Evolutionary conservation across 2,888 invertebrate genomes (phyloP), one percentile per base, ranked within the genome.

Genomic region (Cotesia congregata): DNA sequence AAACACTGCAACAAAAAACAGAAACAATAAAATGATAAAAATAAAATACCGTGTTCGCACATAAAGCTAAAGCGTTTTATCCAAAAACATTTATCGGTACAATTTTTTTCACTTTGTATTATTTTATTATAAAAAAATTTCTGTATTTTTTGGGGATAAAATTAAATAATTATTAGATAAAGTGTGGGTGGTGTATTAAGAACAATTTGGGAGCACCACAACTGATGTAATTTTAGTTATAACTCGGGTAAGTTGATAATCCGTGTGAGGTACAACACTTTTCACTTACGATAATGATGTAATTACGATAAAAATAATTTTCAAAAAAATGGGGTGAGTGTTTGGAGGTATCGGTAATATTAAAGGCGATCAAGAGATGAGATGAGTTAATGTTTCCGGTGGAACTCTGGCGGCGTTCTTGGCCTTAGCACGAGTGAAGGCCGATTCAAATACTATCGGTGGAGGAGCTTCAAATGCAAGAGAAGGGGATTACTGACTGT

Each of bases 341-440:
- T 30, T 6, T 6, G 38, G 6, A 38, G 30, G 75, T 62, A 68
- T 61, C 67, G 72, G 68, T 61, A n/a, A 15, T 15, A 39, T 40
- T 20, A 40, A 38, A 60, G 65, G 60, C 30, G 67, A 30, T 30
- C 30, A 30, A 0, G 30, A 30, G 30, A 30, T 30, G 68, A 72
- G 61, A 61, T 64, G 68, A 41, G 77, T 39, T 62, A 64, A 69
- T 74, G 78, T 77, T 81, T 81, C 81, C 80, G 80, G 79, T 79
- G 81, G 81, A 80, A 80, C 79, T 81, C 75, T 77, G 78, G 75
- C 76, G 78, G 79, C 78, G 76, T 77, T 80, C 80, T 78, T 80
- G 72, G 77, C 80, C 79, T 78, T 77, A 77, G 74, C 75, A 77
- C 72, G 78, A 80, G 78, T 77, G 79, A 79, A 78, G 78, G 78